Conservation (phyloP, 2,888 invertebrate species). For the Junonia oenone region DNA sequence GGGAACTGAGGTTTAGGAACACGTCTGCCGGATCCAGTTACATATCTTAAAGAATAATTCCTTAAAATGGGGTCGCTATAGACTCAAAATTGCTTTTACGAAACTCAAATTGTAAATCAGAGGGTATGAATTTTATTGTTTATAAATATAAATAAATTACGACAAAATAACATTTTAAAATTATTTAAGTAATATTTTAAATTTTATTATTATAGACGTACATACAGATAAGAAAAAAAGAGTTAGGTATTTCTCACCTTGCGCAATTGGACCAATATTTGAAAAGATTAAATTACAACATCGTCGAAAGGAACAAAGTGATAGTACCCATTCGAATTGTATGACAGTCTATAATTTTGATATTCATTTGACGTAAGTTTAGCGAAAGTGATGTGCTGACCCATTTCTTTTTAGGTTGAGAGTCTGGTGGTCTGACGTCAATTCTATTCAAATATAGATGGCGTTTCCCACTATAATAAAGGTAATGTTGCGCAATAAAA, state of each 20-base stretch:
- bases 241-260: too few relatives aligned
- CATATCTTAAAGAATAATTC: conserved; percentile 43
- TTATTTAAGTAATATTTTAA: too few relatives aligned
- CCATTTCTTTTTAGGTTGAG: conserved; percentile 55
- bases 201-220: too few relatives aligned
- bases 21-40: conserved; percentile 44
- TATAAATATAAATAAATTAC: too few relatives aligned
- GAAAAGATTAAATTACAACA: too few relatives aligned
- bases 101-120: too few relatives aligned
- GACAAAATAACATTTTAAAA: too few relatives aligned
- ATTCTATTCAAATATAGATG: conserved; percentile 37
- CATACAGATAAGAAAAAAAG: too few relatives aligned
- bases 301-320: too few relatives aligned
- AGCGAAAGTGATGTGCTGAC: conserved; percentile 58
- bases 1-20: conserved; percentile 40
- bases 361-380: conserved; percentile 52
- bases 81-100: conserved; percentile 24
- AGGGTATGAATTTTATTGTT: too few relatives aligned
- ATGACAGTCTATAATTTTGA: not conserved
- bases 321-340: not conserved
- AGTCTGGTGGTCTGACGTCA: conserved; percentile 61
- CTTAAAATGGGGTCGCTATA: conserved; percentile 54
- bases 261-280: too few relatives aligned
- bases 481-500: conserved; percentile 54
- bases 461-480: conserved; percentile 38